Base-by-base conservation (phyloP, 2,888 invertebrate genomes). In the Xestia sexstrigata region DNA sequence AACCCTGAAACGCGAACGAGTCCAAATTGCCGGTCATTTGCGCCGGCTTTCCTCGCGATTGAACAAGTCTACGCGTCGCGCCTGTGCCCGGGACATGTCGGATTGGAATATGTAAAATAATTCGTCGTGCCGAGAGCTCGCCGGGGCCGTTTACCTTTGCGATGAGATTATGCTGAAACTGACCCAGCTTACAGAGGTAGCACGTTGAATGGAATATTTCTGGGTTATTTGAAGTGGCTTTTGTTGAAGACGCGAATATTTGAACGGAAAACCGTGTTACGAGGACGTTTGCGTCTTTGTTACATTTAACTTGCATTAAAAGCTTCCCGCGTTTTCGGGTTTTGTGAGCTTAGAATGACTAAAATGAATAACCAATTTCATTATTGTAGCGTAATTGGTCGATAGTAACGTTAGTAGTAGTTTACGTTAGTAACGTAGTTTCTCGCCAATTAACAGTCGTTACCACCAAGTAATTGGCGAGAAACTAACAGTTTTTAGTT, bases 41-140 rank as follows among this genome's bases (percentile, higher is more conserved):
- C 71, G 79, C 83, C 74, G 83, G 78, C 83, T 89, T 89, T 85
- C 82, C 84, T 87, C 84, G 67, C 83, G 87, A 86, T 88, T 80
- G 82, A 87, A 89, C 89, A 84, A 73, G 80, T 76, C 82, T 82
- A 88, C 81, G 83, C 83, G 76, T 83, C 85, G 85, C 83, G 85
- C 83, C 74, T 70, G 70, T 78, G 81, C 86, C 84, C 86, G 87
- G 84, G 88, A 91, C 90, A 89, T 88, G 89, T 91, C 81, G 89
- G n/a, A 84, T 85, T 81, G 77, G 89, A 90, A 91, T 93, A 92
- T 92, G 92, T 92, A 91, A 92, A 93, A 90, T 92, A 91, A 92
- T 92, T 92, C 91, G 88, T 85, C 85, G 88, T 87, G 85, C 87
- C 86, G 90, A 88, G 85, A 83, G 87, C 85, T 88, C 79, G 83